phyloP scores from a whole-genome alignment of 2,888 invertebrate species.

The Sminthurinus aureus region DNA sequence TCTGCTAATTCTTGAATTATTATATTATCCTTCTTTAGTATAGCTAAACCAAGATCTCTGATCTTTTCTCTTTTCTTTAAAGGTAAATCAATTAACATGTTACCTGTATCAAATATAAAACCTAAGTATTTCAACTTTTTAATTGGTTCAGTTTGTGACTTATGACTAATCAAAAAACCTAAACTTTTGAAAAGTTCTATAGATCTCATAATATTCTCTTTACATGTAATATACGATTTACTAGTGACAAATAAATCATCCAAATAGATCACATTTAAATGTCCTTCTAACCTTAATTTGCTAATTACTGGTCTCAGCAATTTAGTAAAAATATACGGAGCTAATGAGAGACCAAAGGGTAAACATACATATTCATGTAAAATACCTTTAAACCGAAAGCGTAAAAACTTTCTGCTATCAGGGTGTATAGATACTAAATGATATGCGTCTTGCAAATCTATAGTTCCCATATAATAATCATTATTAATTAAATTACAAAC shows the following conservation, averaged over 20 bases:
- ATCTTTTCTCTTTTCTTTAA: neutral
- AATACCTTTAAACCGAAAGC: slow-evolving; percentile 32
- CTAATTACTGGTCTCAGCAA: slow-evolving; percentile 29
- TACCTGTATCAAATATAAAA: slow-evolving; percentile 23
- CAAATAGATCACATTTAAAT: slow-evolving; percentile 33
- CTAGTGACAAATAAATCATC: slow-evolving; percentile 39
- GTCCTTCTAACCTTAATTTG: neutral
- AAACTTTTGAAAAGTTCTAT: neutral
- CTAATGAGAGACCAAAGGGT: slow-evolving; percentile 42
- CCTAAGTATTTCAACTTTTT: slow-evolving; percentile 17
- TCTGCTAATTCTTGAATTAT: neutral
- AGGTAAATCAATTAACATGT: neutral
- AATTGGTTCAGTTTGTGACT: neutral
- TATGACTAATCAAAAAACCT: slow-evolving; percentile 20
- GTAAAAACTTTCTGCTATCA: slow-evolving; percentile 31
- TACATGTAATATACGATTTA: neutral
- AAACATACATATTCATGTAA: slow-evolving; percentile 38
- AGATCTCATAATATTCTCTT: neutral
- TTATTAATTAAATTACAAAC: slow-evolving; percentile 29
- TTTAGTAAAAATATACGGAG: slow-evolving; percentile 38
- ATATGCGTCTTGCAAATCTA: slow-evolving; percentile 47
- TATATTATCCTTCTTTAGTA: neutral
- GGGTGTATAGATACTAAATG: slow-evolving; percentile 29
- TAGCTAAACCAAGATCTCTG: neutral
- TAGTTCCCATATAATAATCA: slow-evolving; percentile 28